These are phyloP conservation scores for Panulirus ornatus DNA, from an alignment of 1,140 invertebrate genomes.

Conservation along the genomic window DNA sequence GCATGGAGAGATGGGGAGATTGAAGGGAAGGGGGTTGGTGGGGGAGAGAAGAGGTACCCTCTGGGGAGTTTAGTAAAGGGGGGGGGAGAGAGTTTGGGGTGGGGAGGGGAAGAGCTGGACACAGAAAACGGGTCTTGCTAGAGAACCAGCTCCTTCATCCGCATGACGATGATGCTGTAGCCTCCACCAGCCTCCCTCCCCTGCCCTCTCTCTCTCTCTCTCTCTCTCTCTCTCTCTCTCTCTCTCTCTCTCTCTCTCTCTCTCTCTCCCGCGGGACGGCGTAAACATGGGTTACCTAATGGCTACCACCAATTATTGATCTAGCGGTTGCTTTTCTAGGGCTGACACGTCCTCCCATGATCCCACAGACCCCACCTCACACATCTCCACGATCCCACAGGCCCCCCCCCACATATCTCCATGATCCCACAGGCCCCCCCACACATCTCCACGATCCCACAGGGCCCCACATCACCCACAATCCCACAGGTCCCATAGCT, in stretches of 20 bases:
- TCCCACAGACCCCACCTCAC: background rate
- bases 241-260: background rate
- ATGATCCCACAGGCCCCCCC: too few species aligned
- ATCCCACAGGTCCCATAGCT: too few species aligned
- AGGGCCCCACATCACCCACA: too few species aligned
- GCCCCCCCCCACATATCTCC: background rate
- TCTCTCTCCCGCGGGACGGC: background rate
- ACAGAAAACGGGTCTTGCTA: too few species aligned
- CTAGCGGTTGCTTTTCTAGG: background rate
- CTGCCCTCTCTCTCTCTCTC: background rate
- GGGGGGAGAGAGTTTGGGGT: too few species aligned
- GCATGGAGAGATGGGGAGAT: background rate
- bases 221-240: constrained; percentile 9
- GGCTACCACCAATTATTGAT: background rate
- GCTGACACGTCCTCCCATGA: background rate
- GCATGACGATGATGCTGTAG: too few species aligned
- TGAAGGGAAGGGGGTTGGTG: too few species aligned
- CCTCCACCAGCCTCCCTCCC: background rate
- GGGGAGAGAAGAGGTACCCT: too few species aligned
- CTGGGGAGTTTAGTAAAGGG: too few species aligned
- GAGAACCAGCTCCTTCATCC: too few species aligned
- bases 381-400: background rate
- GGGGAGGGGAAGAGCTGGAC: background rate
- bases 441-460: too few species aligned
- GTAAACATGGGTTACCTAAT: background rate